Evolutionary conservation across 2,888 invertebrate species (phyloP), one percentile per base, ranked within the genome.

Genomic region (Platypus cylindrus): DNA sequence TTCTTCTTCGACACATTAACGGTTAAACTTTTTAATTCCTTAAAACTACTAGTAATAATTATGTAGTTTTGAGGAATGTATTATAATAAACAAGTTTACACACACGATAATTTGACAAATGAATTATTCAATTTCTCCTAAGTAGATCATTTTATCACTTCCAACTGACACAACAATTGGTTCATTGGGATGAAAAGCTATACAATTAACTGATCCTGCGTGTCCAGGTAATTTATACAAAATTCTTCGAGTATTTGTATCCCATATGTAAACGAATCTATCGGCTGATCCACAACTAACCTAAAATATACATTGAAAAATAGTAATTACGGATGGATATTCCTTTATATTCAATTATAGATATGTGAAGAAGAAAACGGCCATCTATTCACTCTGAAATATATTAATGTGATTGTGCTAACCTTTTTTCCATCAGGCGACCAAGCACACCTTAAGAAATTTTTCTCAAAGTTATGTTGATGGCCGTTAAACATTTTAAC

Each of bases 171-270:
- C 71, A 47, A 97, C 78, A 33, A 99, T 80, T 3, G 95, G 87
- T 60, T 99, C 95, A 18, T 73, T 74, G 0, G 84, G 85, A 64
- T 98, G 97, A 61, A 99, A 94, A 60, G 89, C 86, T 1, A 93
- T 79, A 58, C 90, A 93, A 58, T 95, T 97, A 17, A 99, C 93
- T 42, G 93, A 83, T 22, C 98, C 98, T 63, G 90, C 85, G 62
- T 99, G 98, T 0, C 98, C 98, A 0, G 98, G 97, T 47, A 99
- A 68, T 65, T 93, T 94, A 66, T 97, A 99, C 20, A 94, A 63
- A 48, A 97, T 84, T 41, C 91, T 72, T 17, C 94, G 71, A 1
- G 86, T 77, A 2, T 86, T 86, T 2, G 93, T 91, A 60, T 98
- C 95, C 98, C 98, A 99, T 41, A 98, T 71, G 60, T 95, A 93